Evolutionary conservation across 2,888 invertebrate genomes (phyloP), one percentile per base, ranked within the genome.

Genomic region (Pheosia tremula): DNA sequence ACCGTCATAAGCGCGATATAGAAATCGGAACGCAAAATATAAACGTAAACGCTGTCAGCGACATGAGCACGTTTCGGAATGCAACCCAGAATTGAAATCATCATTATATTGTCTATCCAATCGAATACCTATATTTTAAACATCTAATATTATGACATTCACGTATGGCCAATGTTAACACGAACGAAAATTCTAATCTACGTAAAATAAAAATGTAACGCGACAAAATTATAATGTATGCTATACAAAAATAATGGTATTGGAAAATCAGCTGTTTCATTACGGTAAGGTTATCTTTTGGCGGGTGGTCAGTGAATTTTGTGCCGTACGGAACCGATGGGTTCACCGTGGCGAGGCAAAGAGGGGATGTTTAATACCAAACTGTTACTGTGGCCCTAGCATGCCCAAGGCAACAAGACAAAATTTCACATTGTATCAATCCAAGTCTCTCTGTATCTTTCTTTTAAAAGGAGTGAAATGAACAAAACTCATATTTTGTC

Each of bases 81-180:
- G 24, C 24, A 24, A 24, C 24, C 24, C 2, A 24, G 24, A 24
- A 81, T 79, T 77, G 75, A 80, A 78, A 83, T 83, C 79, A 79
- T 77, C 75, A 79, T 78, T 79, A 78, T 75, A 75, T 80, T 78
- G 83, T 79, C 82, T 78, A 83, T 82, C 78, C 78, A 86, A 82
- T 87, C 82, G 81, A 89, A 87, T 85, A 81, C 83, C 87, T 90
- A 89, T 90, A 86, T 85, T 88, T 90, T 24, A 24, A 87, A 90
- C 84, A 89, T 85, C 85, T 88, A 89, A 84, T 88, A 89, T 89
- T 88, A 89, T 89, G 89, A 90, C 89, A 88, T 86, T 84, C 85
- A 88, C 85, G 79, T 88, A 87, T 85, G 87, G 87, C 86, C 85
- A 84, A 88, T 86, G 80, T 82, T 80, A 84, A 84, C 85, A 88